These are phyloP conservation scores for Ormia ochracea DNA, from an alignment of 2,888 invertebrate species.

Conservation along the genomic window DNA sequence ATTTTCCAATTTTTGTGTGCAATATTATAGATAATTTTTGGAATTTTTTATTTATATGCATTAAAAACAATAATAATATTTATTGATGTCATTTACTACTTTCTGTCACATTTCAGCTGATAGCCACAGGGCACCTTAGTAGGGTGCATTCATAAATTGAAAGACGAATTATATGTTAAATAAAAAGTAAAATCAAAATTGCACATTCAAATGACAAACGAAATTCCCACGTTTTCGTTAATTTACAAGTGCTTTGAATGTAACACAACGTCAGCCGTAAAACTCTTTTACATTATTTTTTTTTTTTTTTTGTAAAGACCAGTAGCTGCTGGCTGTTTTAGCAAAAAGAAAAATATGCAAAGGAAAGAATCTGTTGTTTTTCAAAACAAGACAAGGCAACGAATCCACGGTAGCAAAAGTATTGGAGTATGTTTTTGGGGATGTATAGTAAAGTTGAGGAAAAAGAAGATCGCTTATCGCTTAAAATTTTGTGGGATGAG, in stretches of 20 bases:
- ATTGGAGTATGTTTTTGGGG: slow-evolving; percentile 37
- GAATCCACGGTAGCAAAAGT: slow-evolving; percentile 11
- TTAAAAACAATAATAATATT: no score
- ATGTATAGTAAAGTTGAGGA: neutral
- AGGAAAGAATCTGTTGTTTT: slow-evolving; percentile 4
- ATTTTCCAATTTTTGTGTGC: no score
- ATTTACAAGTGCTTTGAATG: slow-evolving; percentile 59
- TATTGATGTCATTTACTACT: no score
- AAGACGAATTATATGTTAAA: neutral
- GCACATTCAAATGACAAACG: slow-evolving; percentile 48
- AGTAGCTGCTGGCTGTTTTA: slow-evolving; percentile 53
- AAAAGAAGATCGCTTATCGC: slow-evolving; percentile 56
- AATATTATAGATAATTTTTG: no score
- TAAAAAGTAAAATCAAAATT: slow-evolving; percentile 17
- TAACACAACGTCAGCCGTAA: slow-evolving; percentile 43
- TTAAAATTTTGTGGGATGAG: slow-evolving; percentile 59
- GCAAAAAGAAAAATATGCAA: no score
- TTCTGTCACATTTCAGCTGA: no score
- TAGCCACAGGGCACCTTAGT: neutral
- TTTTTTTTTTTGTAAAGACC: slow-evolving; percentile 56
- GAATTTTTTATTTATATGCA: no score
- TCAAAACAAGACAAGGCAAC: neutral
- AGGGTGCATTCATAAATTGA: slow-evolving; percentile 14
- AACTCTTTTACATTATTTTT: slow-evolving; percentile 14
- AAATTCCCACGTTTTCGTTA: slow-evolving; percentile 62